Evolutionary conservation across 2,888 invertebrate genomes (phyloP).

Genomic region (Lepidocyrtinus sp.): DNA sequence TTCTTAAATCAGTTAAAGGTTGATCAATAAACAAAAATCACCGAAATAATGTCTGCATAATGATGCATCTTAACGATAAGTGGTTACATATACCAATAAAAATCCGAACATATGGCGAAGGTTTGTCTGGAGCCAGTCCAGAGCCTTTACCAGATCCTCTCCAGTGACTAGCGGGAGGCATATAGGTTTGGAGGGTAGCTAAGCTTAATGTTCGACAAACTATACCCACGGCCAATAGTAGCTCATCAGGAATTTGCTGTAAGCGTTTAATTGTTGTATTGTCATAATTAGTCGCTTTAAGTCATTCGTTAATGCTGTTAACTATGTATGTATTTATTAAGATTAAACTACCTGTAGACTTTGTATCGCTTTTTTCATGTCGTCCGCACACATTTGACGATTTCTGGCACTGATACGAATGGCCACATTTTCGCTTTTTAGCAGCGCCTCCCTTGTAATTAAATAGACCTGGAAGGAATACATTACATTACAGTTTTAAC

Average conservation of each 20-base stretch:
- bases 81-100: constrained; percentile 78
- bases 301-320: not conserved
- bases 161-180: constrained; percentile 83
- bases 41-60: not conserved
- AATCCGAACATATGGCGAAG: constrained; percentile 79
- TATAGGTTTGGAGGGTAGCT: constrained; percentile 87
- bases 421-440: constrained; percentile 65
- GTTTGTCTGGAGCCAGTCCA: constrained; percentile 74
- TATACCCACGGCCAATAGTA: constrained; percentile 81
- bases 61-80: not conserved
- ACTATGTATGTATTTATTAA: not conserved
- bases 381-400: constrained; percentile 69
- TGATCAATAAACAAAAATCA: constrained; percentile 6
- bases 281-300: not conserved
- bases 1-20: constrained; percentile 31
- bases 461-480: constrained; percentile 52
- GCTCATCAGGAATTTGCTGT: constrained; percentile 82
- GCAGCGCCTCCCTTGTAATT: constrained; percentile 65
- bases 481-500: not conserved
- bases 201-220: constrained; percentile 85
- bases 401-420: constrained; percentile 68
- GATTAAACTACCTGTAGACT: constrained; percentile 61
- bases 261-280: constrained; percentile 64
- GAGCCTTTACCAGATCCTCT: constrained; percentile 73
- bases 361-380: constrained; percentile 61